Conservation (phyloP, 2,888 invertebrate species). For the Agrochola lota region DNA sequence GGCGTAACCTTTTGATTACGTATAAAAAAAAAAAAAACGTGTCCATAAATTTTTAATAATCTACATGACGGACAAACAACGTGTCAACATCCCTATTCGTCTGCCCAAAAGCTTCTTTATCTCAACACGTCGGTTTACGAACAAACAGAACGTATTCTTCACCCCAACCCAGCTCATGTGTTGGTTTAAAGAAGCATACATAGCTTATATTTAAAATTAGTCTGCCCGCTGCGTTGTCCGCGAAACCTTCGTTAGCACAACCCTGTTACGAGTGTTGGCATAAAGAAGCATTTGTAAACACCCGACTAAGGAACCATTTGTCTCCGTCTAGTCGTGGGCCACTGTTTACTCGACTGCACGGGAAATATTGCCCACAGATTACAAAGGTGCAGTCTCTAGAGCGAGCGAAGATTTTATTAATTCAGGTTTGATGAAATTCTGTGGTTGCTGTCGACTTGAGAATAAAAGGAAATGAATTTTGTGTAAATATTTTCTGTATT, state of each 20-base stretch:
- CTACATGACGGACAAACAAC: too few species aligned
- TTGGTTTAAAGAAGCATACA: not conserved
- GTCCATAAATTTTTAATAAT: too few species aligned
- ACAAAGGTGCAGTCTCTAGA: slow-evolving; percentile 26
- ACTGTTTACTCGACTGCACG: slow-evolving; percentile 31
- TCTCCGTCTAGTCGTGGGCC: slow-evolving; percentile 33
- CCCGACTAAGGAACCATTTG: slow-evolving; percentile 30
- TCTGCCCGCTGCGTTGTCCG: not conserved
- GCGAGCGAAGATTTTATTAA: slow-evolving; percentile 27
- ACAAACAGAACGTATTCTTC: not conserved
- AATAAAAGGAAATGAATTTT: not conserved
- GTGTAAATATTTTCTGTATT: not conserved
- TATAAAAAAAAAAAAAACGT: too few species aligned
- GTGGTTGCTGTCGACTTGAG: not conserved
- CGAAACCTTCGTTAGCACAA: not conserved
- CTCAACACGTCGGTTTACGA: not conserved
- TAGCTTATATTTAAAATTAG: not conserved
- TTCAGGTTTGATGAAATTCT: slow-evolving; percentile 29
- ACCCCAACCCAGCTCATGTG: not conserved
- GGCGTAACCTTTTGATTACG: too few species aligned
- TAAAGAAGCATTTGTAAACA: not conserved
- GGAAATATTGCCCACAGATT: slow-evolving; percentile 37
- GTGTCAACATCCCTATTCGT: too few species aligned
- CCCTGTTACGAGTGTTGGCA: too few species aligned
- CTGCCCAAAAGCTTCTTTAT: not conserved